A percentile compares a stretch with the other conserved stretches of the same genome.
These are phyloP conservation scores for Sebastes wilsoni DNA, from an alignment of 2,797 vertebrate species.

Conservation along the genomic window DNA sequence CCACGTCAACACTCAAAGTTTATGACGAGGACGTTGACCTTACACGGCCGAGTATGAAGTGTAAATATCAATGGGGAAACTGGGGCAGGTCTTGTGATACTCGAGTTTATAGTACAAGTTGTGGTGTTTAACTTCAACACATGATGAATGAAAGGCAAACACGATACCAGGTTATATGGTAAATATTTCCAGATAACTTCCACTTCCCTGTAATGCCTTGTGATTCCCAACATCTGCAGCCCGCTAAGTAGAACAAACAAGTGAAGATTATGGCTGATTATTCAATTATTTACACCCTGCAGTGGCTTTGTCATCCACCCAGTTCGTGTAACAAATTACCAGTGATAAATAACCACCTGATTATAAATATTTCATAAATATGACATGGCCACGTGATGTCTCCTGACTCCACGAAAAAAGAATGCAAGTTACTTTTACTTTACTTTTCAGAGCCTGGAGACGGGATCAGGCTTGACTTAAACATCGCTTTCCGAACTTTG, in stretches of 20 bases:
- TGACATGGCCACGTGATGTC: not conserved
- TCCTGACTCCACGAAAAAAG: not conserved
- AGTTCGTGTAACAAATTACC: not conserved
- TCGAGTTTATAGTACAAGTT: not conserved
- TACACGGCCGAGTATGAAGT: not conserved
- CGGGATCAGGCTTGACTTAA: no score
- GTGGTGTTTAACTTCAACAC: not conserved
- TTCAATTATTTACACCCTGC: not conserved
- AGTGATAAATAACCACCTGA: not conserved
- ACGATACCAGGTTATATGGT: not conserved
- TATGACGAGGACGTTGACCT: not conserved
- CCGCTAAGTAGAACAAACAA: not conserved
- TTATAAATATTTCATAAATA: not conserved
- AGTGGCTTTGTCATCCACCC: not conserved
- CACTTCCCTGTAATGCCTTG: not conserved
- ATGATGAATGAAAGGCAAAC: not conserved
- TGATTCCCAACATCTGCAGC: not conserved
- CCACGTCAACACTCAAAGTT: not conserved
- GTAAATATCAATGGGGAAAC: slow-evolving; percentile 6
- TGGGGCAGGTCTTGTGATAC: not conserved
- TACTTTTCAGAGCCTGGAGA: no score
- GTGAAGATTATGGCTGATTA: not conserved
- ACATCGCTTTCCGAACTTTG: no score
- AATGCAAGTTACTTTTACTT: no score
- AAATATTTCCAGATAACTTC: not conserved